Evolutionary conservation across 2,113 vertebrate genomes (phyloP).

Genomic region (Murina feae): DNA sequence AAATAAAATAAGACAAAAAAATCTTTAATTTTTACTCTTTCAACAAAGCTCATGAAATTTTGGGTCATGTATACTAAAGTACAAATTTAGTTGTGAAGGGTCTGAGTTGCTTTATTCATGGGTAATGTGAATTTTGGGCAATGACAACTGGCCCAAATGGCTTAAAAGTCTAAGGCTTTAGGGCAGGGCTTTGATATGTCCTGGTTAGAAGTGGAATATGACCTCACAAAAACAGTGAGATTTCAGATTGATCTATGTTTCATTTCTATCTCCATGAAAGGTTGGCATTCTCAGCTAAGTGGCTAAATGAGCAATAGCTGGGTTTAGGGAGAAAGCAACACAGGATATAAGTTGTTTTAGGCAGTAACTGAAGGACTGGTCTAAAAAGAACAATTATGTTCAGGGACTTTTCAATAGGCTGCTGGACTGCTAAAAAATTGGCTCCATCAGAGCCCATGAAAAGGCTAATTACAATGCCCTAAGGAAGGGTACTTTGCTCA

Average conservation of each 20-base stretch:
- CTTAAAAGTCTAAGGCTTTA: neutral
- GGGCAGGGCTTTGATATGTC: neutral
- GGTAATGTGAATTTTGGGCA: neutral
- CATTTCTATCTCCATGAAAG: neutral
- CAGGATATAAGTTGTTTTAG: neutral
- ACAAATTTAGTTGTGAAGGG: neutral
- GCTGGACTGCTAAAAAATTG: constrained; percentile 46
- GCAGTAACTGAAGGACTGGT: constrained; percentile 9
- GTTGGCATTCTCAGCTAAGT: neutral
- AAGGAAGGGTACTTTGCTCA: constrained; percentile 59
- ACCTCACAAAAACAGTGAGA: neutral
- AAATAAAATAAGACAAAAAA: constrained; percentile 26
- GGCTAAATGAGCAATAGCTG: constrained; percentile 52
- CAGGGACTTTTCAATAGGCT: constrained; percentile 36
- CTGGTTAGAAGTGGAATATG: neutral
- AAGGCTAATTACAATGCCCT: constrained; percentile 63
- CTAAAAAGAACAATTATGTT: constrained; percentile 47
- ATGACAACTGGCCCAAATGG: neutral
- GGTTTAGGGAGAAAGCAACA: neutral
- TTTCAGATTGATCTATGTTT: neutral
- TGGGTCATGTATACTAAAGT: neutral
- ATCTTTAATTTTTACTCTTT: constrained; percentile 25
- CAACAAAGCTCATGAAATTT: neutral
- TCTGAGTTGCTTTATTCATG: neutral
- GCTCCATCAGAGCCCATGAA: constrained; percentile 50